Evolutionary conservation across 2,888 invertebrate genomes (phyloP).

Genomic region (Drosophila robusta): DNA sequence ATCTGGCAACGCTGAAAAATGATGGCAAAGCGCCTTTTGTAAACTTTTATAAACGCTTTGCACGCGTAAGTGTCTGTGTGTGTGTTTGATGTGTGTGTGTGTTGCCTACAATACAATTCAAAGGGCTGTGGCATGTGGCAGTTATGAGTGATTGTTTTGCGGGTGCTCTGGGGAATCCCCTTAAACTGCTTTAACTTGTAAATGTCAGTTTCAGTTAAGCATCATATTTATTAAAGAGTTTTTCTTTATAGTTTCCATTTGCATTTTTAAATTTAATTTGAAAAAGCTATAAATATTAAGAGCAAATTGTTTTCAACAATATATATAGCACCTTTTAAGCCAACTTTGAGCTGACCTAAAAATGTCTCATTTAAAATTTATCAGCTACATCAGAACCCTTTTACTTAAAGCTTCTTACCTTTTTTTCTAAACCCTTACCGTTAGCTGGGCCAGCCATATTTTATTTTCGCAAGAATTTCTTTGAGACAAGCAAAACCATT

Average conservation of each 20-base stretch:
- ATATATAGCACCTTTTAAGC: not conserved
- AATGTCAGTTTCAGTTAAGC: not conserved
- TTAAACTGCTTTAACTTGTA: not conserved
- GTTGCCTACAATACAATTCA: conserved; percentile 28
- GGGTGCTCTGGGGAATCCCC: not conserved
- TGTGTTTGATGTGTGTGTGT: conserved; percentile 7
- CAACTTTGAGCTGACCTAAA: not conserved
- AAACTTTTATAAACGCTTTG: conserved; percentile 29
- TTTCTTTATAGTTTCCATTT: not conserved
- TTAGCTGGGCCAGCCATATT: not conserved
- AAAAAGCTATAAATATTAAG: not conserved
- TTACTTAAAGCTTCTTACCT: not conserved
- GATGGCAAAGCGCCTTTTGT: conserved; percentile 18
- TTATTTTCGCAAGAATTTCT: conserved; percentile 2
- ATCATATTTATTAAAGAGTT: not conserved
- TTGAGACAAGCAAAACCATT: not conserved
- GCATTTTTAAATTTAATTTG: not conserved
- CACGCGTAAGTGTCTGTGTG: not conserved
- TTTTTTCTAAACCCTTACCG: not conserved
- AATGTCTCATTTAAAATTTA: not conserved
- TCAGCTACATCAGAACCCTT: not conserved
- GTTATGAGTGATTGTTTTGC: conserved; percentile 25
- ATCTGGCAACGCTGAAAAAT: conserved; percentile 47
- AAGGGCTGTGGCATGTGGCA: conserved; percentile 12
- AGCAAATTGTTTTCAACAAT: too few species aligned